These are phyloP conservation scores for Halictus rubicundus DNA, from an alignment of 1,140 invertebrate genomes.

Conservation along the genomic window DNA sequence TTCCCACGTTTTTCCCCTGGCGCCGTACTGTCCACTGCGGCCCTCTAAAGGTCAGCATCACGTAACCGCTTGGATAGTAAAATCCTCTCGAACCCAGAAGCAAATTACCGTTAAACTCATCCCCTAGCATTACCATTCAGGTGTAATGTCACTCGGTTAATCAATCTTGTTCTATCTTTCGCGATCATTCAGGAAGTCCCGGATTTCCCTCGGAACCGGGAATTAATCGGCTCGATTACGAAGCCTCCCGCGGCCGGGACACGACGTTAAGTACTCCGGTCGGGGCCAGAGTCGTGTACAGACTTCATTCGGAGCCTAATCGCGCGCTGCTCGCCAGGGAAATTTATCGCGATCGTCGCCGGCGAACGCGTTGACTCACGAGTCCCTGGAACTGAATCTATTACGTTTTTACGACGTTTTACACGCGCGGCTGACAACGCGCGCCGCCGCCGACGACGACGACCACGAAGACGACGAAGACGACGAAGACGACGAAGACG, in stretches of 20 bases:
- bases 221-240: conserved; percentile 55
- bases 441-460: not conserved
- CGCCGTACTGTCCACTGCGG: too few relatives aligned
- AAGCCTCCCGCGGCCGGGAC: conserved; percentile 51
- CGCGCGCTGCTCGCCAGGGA: conserved; percentile 24
- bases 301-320: conserved; percentile 59
- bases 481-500: too few relatives aligned
- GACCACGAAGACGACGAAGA: too few relatives aligned
- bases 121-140: too few relatives aligned
- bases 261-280: conserved; percentile 55
- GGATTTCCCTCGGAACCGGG: conserved; percentile 9
- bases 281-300: conserved; percentile 38
- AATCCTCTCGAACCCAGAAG: too few relatives aligned
- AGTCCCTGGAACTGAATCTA: conserved; percentile 25
- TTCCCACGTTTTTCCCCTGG: too few relatives aligned
- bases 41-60: too few relatives aligned
- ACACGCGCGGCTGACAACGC: not conserved
- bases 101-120: too few relatives aligned
- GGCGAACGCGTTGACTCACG: conserved; percentile 11
- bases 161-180: too few relatives aligned
- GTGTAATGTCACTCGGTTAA: too few relatives aligned
- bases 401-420: conserved; percentile 44
- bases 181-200: too few relatives aligned
- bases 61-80: too few relatives aligned
- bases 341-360: conserved; percentile 54